Evolutionary conservation across 2,797 vertebrate genomes (phyloP).

Genomic region (Clarias fuscus): DNA sequence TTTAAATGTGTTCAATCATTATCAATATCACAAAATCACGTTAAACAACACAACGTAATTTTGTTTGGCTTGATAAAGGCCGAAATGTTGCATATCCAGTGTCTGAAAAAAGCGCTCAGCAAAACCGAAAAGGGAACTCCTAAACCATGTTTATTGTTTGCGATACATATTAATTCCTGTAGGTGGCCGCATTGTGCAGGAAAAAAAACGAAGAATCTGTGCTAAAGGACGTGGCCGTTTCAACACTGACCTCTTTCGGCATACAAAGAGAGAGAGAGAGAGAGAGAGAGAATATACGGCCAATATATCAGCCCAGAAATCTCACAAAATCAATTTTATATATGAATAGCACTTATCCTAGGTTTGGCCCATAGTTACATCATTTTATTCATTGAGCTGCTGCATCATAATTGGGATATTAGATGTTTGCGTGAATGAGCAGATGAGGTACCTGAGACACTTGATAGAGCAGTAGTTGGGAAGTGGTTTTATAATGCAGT

Average conservation of each 20-base stretch:
- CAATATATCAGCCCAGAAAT: neutral
- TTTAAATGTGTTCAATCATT: too few species aligned
- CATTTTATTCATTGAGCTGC: neutral
- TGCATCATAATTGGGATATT: neutral
- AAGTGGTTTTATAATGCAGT: neutral
- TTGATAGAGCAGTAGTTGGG: neutral
- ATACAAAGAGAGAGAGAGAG: neutral
- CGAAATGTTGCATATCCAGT: too few species aligned
- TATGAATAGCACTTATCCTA: neutral
- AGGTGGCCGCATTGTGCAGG: constrained; percentile 41
- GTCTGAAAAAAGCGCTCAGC: too few species aligned
- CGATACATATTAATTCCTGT: constrained; percentile 11
- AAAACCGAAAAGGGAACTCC: too few species aligned
- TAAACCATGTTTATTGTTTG: neutral
- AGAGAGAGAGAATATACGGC: neutral
- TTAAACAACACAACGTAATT: too few species aligned
- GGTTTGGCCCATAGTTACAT: neutral
- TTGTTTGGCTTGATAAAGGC: too few species aligned
- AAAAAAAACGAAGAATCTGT: neutral
- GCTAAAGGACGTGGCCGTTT: neutral
- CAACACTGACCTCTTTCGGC: neutral
- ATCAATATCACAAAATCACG: too few species aligned
- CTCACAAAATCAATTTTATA: neutral
- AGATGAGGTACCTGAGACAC: neutral
- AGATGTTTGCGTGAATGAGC: neutral